Evolutionary conservation across 2,888 invertebrate species (phyloP), one percentile per base, ranked within the genome.

Genomic region (Invenusta paracnida): DNA sequence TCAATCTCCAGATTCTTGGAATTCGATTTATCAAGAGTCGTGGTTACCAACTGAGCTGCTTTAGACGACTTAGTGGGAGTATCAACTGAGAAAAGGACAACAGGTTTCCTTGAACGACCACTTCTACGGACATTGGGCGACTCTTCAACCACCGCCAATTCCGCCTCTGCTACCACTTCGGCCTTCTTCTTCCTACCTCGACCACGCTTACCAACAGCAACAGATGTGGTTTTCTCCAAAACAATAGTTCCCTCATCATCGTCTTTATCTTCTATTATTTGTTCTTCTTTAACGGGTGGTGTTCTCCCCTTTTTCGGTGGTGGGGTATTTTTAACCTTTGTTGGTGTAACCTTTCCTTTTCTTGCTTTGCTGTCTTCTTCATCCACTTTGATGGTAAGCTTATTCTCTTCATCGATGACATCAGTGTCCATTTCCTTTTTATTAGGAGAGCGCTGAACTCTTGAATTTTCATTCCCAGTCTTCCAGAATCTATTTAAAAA

Each of bases 101-200:
- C 86, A 27, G 86, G 84, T 30, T 86, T 86, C 30, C 86, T 27
- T 27, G 30, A n/a, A n/a, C 86, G 73, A 28, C 85, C 86, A 67
- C 86, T 86, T 66, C 86, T n/a, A 48, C 86, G 83, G 17, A 83
- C 30, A 82, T 30, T 82, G 1, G 48, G n/a, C 2, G 11, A 11
- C 1, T 48, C n/a, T 13, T 83, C 83, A 23, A 66, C 83, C 25
- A 73, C 25, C 2, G 73, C 17, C 23, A 13, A 2, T 2, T 2
- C 17, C 27, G 73, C 27, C 27, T 73, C 73, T 23, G 5, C 23
- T 5, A 73, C 27, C 23, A 23, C 2, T 2, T 73, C 27, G 5
- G 23, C 73, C 2, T 23, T 5, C 25, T 73, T 73, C 2, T 73
- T 13, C 25, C 25, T 73, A 2, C 73, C 73, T 73, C 25, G 2